These are phyloP conservation scores for Drosophila nr. medialis DNA, from an alignment of 2,888 invertebrate species.

Conservation along the genomic window DNA sequence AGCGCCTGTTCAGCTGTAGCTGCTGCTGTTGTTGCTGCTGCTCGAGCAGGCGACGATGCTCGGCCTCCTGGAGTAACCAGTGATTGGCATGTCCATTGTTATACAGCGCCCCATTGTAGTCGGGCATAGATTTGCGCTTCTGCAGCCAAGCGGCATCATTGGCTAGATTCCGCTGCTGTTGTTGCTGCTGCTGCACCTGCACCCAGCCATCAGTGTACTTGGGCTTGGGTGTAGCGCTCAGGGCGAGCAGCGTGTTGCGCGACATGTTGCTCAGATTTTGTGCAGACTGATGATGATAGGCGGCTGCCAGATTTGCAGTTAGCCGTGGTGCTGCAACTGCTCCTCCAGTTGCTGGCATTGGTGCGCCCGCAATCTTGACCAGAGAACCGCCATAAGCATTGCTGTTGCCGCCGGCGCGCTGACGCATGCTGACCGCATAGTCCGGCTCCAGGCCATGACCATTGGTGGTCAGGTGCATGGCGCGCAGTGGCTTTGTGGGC, in stretches of 20 bases:
- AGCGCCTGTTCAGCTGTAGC: slow-evolving; percentile 56
- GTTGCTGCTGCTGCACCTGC: slow-evolving; percentile 81
- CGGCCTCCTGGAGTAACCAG: slow-evolving; percentile 97
- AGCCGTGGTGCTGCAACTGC: slow-evolving; percentile 58
- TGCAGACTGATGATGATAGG: slow-evolving; percentile 78
- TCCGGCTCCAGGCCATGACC: slow-evolving; percentile 58
- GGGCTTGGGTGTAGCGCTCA: slow-evolving; percentile 92
- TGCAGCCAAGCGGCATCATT: slow-evolving; percentile 85
- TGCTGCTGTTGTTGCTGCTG: slow-evolving; percentile 57
- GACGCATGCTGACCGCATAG: slow-evolving; percentile 63
- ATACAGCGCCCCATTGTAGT: slow-evolving; percentile 85
- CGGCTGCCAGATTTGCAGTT: slow-evolving; percentile 49
- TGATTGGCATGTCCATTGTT: slow-evolving; percentile 88
- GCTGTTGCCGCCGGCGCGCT: slow-evolving; percentile 47
- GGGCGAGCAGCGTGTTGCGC: slow-evolving; percentile 88
- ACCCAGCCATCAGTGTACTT: slow-evolving; percentile 87
- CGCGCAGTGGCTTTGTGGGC: slow-evolving; percentile 86
- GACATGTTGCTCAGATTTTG: slow-evolving; percentile 86
- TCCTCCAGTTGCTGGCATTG: slow-evolving; percentile 36
- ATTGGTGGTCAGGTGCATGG: slow-evolving; percentile 73
- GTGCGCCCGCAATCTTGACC: slow-evolving; percentile 77
- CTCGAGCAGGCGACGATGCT: slow-evolving; percentile 89
- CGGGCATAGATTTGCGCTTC: slow-evolving; percentile 87
- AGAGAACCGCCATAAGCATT: slow-evolving; percentile 75
- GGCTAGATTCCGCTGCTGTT: slow-evolving; percentile 72